Evolutionary conservation across 2,113 vertebrate genomes (phyloP).

Genomic region (Holacanthus passer): DNA sequence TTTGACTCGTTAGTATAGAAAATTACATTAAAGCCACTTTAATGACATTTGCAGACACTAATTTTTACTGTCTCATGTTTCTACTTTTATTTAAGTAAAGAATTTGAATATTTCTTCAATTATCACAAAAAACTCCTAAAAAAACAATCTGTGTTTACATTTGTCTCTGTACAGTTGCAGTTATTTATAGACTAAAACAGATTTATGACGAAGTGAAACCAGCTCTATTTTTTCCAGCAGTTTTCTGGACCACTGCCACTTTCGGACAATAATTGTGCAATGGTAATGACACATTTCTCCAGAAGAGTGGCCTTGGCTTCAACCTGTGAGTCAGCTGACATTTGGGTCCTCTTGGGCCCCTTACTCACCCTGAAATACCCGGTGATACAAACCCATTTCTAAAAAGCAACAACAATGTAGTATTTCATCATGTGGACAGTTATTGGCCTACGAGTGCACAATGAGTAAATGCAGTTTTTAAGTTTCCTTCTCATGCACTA

Average conservation of each 20-base stretch:
- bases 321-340: slow-evolving; percentile 65
- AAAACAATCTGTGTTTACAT: not conserved
- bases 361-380: not conserved
- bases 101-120: not conserved
- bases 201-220: slow-evolving; percentile 42
- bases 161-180: not conserved
- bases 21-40: not conserved
- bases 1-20: not conserved
- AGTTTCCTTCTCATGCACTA: slow-evolving; percentile 18
- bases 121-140: not conserved
- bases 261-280: slow-evolving; percentile 38
- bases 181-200: slow-evolving; percentile 40
- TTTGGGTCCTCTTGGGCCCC: slow-evolving; percentile 10
- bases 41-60: not conserved
- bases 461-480: not conserved
- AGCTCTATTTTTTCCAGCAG: slow-evolving; percentile 34
- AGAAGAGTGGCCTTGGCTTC: slow-evolving; percentile 36
- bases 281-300: slow-evolving; percentile 42
- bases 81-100: not conserved
- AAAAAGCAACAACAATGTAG: slow-evolving; percentile 28
- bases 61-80: too few relatives aligned
- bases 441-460: slow-evolving; percentile 3
- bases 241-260: slow-evolving; percentile 62
- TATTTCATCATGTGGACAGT: slow-evolving; percentile 28
- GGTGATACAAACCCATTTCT: slow-evolving; percentile 17